Percentiles rank a stretch among this genome's conserved stretches.
Evolutionary conservation across 2,797 vertebrate species (phyloP).

Genomic region (Dendrocincla tyrannina): DNA sequence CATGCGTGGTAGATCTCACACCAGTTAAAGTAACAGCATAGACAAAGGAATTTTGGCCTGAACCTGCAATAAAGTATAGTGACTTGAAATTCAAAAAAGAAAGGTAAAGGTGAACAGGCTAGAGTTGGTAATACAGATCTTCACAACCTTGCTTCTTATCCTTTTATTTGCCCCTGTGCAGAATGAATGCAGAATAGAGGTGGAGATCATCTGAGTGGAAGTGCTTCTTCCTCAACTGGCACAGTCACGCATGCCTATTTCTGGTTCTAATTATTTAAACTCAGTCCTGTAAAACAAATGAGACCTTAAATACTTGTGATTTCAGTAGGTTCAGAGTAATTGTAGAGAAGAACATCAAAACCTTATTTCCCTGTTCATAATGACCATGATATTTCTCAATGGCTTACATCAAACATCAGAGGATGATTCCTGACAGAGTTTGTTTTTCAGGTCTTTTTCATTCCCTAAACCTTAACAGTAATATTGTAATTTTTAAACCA

Average conservation of each 20-base stretch:
- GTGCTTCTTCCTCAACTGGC: not conserved
- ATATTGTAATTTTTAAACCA: not conserved
- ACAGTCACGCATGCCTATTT: not conserved
- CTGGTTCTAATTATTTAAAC: not conserved
- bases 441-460: not conserved
- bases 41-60: not conserved
- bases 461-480: not conserved
- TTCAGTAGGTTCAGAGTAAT: not conserved
- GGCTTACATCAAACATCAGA: not conserved
- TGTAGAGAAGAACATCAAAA: not conserved
- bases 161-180: not conserved
- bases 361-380: not conserved
- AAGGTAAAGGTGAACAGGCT: not conserved
- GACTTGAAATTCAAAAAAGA: constrained; percentile 24
- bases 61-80: not conserved
- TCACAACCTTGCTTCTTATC: not conserved
- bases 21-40: not conserved
- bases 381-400: not conserved
- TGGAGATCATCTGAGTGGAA: not conserved
- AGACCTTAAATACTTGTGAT: not conserved
- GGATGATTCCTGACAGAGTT: not conserved
- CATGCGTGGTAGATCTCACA: not conserved
- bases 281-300: not conserved
- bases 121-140: not conserved
- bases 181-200: not conserved